phyloP scores from a whole-genome alignment of 1,140 invertebrate genomes.

The Platorchestia sp. region DNA sequence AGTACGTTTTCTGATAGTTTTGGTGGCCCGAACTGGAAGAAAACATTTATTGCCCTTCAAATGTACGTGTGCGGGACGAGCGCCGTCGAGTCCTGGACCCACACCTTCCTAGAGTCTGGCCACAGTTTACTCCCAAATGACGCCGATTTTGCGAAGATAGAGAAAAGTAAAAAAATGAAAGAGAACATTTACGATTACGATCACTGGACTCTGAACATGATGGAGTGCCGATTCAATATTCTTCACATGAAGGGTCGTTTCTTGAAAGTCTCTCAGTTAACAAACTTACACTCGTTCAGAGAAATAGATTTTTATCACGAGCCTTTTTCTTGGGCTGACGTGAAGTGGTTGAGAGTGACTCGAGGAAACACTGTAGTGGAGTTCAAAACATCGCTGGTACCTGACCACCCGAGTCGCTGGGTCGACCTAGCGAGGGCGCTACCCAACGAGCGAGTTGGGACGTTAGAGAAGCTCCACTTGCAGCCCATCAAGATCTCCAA shows the following conservation, averaged over 20 bases:
- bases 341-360: slow-evolving; percentile 19
- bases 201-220: slow-evolving; percentile 47
- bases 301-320: slow-evolving; percentile 30
- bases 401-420: slow-evolving; percentile 27
- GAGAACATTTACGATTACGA: slow-evolving; percentile 44
- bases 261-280: slow-evolving; percentile 18
- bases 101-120: slow-evolving; percentile 33
- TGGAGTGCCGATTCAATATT: slow-evolving; percentile 33
- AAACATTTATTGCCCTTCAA: slow-evolving; percentile 1
- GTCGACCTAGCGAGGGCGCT: slow-evolving; percentile 5
- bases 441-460: neutral
- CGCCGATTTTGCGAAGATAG: slow-evolving; percentile 39
- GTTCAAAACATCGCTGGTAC: slow-evolving; percentile 18
- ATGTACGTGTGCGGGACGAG: slow-evolving; percentile 43
- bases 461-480: slow-evolving; percentile 24
- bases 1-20: slow-evolving; percentile 33
- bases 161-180: slow-evolving; percentile 16
- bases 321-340: neutral
- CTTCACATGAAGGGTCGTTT: slow-evolving; percentile 37
- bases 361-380: slow-evolving; percentile 17
- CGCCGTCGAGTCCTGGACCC: slow-evolving; percentile 26
- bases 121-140: slow-evolving; percentile 41
- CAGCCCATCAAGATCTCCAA: slow-evolving; percentile 27
- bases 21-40: slow-evolving; percentile 41
- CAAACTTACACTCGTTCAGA: neutral